Percentiles rank a stretch among this genome's conserved stretches.
phyloP scores from a whole-genome alignment of 1,140 invertebrate genomes.

The Ylistrum balloti region DNA sequence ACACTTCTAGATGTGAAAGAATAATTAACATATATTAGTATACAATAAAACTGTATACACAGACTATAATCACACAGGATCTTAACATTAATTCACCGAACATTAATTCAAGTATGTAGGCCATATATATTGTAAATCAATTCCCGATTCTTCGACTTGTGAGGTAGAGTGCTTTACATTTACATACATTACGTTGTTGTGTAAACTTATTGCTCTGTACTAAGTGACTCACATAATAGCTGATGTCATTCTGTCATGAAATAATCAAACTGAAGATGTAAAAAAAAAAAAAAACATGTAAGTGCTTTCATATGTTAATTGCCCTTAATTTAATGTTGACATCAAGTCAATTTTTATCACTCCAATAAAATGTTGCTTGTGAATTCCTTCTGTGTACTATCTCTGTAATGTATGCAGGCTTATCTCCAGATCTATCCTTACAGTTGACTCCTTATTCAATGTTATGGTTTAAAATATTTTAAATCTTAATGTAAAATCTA shows the following conservation, averaged over 20 bases:
- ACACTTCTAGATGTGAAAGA: not conserved
- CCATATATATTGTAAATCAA: not conserved
- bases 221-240: not conserved
- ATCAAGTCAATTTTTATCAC: not conserved
- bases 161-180: not conserved
- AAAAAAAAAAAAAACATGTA: slow-evolving; percentile 2
- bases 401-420: not conserved
- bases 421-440: not conserved
- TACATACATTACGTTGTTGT: not conserved
- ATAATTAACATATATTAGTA: not conserved
- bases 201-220: slow-evolving; percentile 38
- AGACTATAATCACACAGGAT: too few species aligned
- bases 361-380: not conserved
- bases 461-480: too few species aligned
- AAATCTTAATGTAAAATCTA: too few species aligned
- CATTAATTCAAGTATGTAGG: not conserved
- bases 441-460: too few species aligned
- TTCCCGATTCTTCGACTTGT: not conserved
- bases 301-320: not conserved
- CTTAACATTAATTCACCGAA: too few species aligned
- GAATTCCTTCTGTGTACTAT: not conserved
- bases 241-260: not conserved
- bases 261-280: not conserved
- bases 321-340: not conserved
- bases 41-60: not conserved